Evolutionary conservation across 2,888 invertebrate genomes (phyloP).

Genomic region (Drosophila birchii): DNA sequence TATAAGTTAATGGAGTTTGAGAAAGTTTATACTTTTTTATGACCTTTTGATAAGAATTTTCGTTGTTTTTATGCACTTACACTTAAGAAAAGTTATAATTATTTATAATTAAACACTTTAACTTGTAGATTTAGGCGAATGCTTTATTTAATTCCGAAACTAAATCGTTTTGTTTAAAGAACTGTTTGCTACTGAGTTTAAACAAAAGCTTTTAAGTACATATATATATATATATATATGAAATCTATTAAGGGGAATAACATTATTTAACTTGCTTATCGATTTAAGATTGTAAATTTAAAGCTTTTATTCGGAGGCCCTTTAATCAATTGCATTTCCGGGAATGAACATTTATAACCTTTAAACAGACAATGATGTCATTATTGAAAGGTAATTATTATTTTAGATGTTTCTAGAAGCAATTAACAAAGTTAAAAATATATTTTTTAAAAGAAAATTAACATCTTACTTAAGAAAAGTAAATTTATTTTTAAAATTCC

Average conservation of each 20-base stretch:
- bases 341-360: background rate
- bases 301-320: background rate
- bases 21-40: too few relatives aligned
- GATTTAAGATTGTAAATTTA: background rate
- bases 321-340: conserved; percentile 4
- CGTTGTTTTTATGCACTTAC: background rate
- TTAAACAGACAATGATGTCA: background rate
- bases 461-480: background rate
- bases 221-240: too few relatives aligned
- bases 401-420: background rate
- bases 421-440: background rate
- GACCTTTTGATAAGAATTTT: background rate
- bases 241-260: conserved; percentile 2
- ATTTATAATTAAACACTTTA: background rate
- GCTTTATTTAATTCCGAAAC: background rate
- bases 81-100: too few relatives aligned
- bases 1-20: background rate
- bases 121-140: background rate
- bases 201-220: background rate
- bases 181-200: background rate
- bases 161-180: background rate
- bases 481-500: background rate
- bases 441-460: background rate
- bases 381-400: background rate
- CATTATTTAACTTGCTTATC: background rate